Conservation (phyloP, 2,888 invertebrate species). For the Achlya flavicornis region DNA sequence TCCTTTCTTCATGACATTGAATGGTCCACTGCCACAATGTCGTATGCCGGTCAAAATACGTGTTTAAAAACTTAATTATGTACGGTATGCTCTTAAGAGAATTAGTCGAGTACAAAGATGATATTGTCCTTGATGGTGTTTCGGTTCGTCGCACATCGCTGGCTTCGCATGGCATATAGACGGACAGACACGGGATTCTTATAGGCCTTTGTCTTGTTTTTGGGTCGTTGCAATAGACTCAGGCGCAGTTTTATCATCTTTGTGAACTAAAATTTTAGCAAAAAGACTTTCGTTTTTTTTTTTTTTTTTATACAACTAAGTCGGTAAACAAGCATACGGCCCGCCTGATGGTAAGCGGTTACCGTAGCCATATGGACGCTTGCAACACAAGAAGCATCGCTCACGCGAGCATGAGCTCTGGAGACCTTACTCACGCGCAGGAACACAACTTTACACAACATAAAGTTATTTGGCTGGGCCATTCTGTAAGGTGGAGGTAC, state of each 20-base stretch:
- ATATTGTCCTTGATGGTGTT: slow-evolving; percentile 36
- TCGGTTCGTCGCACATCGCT: slow-evolving; percentile 39
- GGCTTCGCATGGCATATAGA: slow-evolving; percentile 24
- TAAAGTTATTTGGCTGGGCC: too few species aligned
- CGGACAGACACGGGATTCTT: not conserved
- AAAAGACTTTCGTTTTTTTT: not conserved
- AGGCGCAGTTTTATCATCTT: not conserved
- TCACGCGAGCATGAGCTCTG: too few species aligned
- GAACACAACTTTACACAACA: too few species aligned
- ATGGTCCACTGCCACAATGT: not conserved
- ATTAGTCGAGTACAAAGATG: slow-evolving; percentile 21
- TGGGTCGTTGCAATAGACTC: not conserved
- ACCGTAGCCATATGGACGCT: too few species aligned
- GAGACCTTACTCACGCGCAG: too few species aligned
- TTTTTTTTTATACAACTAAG: too few species aligned
- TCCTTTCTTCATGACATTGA: slow-evolving; percentile 6
- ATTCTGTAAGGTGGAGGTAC: too few species aligned
- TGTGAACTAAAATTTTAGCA: not conserved
- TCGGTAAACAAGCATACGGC: too few species aligned
- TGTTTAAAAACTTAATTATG: slow-evolving; percentile 5
- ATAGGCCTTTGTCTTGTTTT: not conserved
- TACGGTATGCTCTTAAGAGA: slow-evolving; percentile 5
- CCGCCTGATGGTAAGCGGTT: too few species aligned
- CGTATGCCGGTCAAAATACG: not conserved
- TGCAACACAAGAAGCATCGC: too few species aligned